Evolutionary conservation across 1,140 invertebrate genomes (phyloP), one percentile per base, ranked within the genome.

Genomic region (Cepaea nemoralis): DNA sequence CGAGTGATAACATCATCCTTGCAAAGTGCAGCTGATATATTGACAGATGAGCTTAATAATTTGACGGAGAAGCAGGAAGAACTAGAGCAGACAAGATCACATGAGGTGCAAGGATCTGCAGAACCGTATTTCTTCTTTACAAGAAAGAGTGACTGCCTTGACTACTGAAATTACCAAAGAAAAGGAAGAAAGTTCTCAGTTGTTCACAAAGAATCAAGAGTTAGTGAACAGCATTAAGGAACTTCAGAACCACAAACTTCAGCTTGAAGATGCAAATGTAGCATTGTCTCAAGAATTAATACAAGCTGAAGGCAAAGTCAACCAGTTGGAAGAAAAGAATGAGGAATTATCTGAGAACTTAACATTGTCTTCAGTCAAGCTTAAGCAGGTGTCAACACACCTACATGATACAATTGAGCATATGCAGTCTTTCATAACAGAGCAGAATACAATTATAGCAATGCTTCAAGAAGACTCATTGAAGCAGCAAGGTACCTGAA

Each of bases 401-500:
- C 70, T 86, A 24, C 63, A 80, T 55, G 66, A 63, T 50, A 82
- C 80, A 1, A 50, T 80, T 45, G 45, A 48, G 14, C 40, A 69
- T n/a, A 42, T 80, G 0, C 37, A 70, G 39, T 80, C 77, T 45
- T 80, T 80, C 37, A 70, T 80, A n/a, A 70, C 66, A 37, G 66
- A 80, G 31, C 77, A 80, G 42, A 71, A 24, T 66, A 42, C 77
- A 24, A 71, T 80, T 33, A 80, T 80, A 19, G 63, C 77, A 48
- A 67, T 80, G 2, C 37, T 80, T 24, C 77, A 80, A 33, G 77
- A 80, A 55, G 77, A 80, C 45, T 70, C 77, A 12, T 10, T 80
- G 50, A 80, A 80, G 39, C 77, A 80, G 42, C 77, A 80, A 31
- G 77, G 45, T 39, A 80, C 77, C 63, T 45, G 77, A 80, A 35